Percentiles rank a stretch among this genome's conserved stretches.
Evolutionary conservation across 2,113 vertebrate species (phyloP).

Genomic region (Trematomus loennbergii): DNA sequence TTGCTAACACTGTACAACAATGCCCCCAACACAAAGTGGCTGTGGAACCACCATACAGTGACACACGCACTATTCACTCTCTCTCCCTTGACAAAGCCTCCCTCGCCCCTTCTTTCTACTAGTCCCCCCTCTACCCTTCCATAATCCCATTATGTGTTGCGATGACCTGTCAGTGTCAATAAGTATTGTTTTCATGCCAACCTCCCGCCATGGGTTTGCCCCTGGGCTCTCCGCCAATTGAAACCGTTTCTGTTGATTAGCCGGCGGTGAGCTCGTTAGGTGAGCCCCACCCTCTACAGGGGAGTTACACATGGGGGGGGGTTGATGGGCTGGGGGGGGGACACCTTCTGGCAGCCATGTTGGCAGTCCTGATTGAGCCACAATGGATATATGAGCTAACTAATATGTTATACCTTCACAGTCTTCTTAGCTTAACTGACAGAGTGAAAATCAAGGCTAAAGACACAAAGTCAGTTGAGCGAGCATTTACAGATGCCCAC

Average conservation of each 20-base stretch:
- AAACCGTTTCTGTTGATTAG: slow-evolving; percentile 62
- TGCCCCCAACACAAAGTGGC: not conserved
- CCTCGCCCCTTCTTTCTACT: slow-evolving; percentile 6
- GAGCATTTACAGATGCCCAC: not conserved
- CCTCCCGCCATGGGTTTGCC: slow-evolving; percentile 38
- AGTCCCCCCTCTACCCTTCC: slow-evolving; percentile 1
- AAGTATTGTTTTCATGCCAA: slow-evolving; percentile 65
- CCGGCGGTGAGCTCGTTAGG: slow-evolving; percentile 62
- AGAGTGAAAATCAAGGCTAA: not conserved
- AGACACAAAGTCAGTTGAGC: not conserved
- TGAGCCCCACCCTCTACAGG: slow-evolving; percentile 21
- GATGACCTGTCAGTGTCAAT: slow-evolving; percentile 69
- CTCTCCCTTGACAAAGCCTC: slow-evolving; percentile 13
- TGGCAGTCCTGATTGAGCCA: not conserved
- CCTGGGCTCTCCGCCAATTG: slow-evolving; percentile 44
- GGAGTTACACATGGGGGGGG: not conserved
- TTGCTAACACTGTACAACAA: slow-evolving; percentile 3
- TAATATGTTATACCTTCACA: not conserved
- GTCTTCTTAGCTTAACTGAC: not conserved
- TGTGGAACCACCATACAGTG: not conserved
- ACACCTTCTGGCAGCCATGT: slow-evolving; percentile 38
- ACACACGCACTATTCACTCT: slow-evolving; percentile 14
- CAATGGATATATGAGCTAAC: not conserved
- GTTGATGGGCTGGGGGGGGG: not conserved
- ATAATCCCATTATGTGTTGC: slow-evolving; percentile 75